These are phyloP conservation scores for Drepana arcuata DNA, from an alignment of 1,140 invertebrate species.

Conservation along the genomic window DNA sequence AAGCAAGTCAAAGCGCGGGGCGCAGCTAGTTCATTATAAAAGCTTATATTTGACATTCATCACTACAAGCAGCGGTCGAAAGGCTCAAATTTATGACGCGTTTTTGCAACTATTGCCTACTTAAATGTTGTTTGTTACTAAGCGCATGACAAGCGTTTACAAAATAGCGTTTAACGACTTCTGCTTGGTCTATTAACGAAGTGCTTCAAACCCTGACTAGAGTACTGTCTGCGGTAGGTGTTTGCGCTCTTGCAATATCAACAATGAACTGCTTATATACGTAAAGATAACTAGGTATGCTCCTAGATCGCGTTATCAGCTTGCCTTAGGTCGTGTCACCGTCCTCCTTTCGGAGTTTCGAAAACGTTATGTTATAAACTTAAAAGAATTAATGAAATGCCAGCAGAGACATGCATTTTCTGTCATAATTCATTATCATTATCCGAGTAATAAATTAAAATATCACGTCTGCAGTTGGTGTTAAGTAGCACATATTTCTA, in stretches of 20 bases:
- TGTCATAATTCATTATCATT: no score
- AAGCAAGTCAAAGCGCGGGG: no score
- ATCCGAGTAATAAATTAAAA: no score
- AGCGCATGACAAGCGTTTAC: constrained; percentile 18
- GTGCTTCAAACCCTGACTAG: no score
- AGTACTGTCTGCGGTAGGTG: no score
- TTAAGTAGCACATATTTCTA: no score
- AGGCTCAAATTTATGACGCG: constrained; percentile 12
- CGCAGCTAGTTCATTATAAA: no score
- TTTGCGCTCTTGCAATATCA: constrained; percentile 15
- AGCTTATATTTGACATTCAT: no score
- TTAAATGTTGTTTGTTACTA: constrained; percentile 15
- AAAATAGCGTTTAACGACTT: constrained; percentile 6
- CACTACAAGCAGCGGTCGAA: constrained; percentile 6
- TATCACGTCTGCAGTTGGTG: no score
- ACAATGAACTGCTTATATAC: constrained; percentile 18
- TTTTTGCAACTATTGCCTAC: constrained; percentile 10
- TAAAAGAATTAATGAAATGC: no score
- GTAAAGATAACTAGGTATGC: constrained; percentile 31
- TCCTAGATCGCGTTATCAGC: constrained; percentile 48
- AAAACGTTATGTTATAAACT: no score
- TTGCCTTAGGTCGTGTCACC: constrained; percentile 49
- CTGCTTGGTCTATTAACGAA: background rate
- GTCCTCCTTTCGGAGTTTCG: constrained; percentile 40
- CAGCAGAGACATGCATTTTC: no score